Base-by-base conservation (phyloP, 2,888 invertebrate genomes). In the Ellobium chinense region DNA sequence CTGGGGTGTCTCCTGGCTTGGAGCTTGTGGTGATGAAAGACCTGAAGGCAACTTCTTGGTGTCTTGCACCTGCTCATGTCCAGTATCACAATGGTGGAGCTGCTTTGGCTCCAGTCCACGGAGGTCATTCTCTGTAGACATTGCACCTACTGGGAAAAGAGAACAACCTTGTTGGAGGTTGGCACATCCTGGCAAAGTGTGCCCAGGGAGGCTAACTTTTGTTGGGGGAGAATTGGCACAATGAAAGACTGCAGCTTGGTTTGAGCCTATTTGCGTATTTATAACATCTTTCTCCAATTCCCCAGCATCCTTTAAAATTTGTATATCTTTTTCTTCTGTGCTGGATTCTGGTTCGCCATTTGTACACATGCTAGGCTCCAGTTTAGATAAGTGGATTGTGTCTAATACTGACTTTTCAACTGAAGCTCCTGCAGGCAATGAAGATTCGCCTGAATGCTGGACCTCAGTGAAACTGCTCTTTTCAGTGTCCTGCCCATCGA, bases 61-160 rank as follows among this genome's bases (percentile, higher is more conserved):
- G n/a, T 65, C 36, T 36, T 36, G 65, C 65, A 36, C 24, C 66
- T 66, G 37, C 39, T 24, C 14, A 36, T 27, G 24, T 24, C 14
- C 66, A 24, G 39, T 29, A 31, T 46, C 29, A 1, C 29, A 54
- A 27, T 46, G 54, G 9, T 69, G 31, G 21, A 27, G n/a, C n/a
- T n/a, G 69, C 14, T 54, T 69, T 2, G 31, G 24, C 46, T 69
- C 69, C 31, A 29, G 18, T 29, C 7, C n/a, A n/a, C n/a, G n/a
- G n/a, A n/a, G n/a, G n/a, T n/a, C n/a, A n/a, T n/a, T 54, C 18
- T 18, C 69, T 69, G 54, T 46, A 36, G 69, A 69, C 27, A 29
- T 46, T 54, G 54, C 29, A 69, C 54, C 54, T 12, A 54, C 1
- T 5, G 24, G 24, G 68, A 29, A 36, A 29, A 29, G 34, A 29